Conservation (phyloP, 2,797 vertebrate species). For the Oryzias dopingdopingensis region DNA sequence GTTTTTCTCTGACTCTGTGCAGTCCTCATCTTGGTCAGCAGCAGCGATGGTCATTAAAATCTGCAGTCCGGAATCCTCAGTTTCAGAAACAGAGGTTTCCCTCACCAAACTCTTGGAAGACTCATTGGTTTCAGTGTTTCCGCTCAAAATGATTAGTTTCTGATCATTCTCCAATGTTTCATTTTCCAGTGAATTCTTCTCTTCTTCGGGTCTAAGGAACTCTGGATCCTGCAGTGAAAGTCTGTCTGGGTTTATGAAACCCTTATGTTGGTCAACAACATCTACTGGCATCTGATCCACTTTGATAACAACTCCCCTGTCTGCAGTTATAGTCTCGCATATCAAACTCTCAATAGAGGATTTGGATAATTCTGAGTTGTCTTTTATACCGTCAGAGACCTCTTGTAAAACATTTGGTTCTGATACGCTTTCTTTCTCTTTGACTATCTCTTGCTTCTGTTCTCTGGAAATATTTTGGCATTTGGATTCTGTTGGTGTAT, state of each 20-base stretch:
- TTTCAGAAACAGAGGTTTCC: not conserved
- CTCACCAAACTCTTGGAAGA: not conserved
- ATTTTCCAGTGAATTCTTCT: not conserved
- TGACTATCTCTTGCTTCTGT: not conserved
- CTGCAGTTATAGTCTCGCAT: not conserved
- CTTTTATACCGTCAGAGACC: not conserved
- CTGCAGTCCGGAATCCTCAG: not conserved
- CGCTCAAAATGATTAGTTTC: not conserved
- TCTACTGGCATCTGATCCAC: not conserved
- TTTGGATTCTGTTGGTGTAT: slow-evolving; percentile 9
- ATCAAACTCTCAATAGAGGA: not conserved
- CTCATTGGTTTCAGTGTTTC: not conserved
- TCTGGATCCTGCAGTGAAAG: not conserved
- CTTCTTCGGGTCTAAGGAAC: not conserved
- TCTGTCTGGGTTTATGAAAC: not conserved
- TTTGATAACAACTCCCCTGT: slow-evolving; percentile 5
- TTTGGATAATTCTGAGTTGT: not conserved
- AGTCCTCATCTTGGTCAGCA: not conserved
- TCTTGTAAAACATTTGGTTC: slow-evolving; percentile 10
- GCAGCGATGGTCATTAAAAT: fast-evolving
- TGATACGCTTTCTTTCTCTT: slow-evolving; percentile 4
- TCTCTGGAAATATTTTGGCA: not conserved
- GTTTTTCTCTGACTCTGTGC: not conserved
- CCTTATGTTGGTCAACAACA: slow-evolving; percentile 1
- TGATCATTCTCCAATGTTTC: not conserved